A percentile compares a stretch with the other conserved stretches of the same genome.
Evolutionary conservation across 2,797 vertebrate genomes (phyloP).

Genomic region (Gallinago nigripennis): DNA sequence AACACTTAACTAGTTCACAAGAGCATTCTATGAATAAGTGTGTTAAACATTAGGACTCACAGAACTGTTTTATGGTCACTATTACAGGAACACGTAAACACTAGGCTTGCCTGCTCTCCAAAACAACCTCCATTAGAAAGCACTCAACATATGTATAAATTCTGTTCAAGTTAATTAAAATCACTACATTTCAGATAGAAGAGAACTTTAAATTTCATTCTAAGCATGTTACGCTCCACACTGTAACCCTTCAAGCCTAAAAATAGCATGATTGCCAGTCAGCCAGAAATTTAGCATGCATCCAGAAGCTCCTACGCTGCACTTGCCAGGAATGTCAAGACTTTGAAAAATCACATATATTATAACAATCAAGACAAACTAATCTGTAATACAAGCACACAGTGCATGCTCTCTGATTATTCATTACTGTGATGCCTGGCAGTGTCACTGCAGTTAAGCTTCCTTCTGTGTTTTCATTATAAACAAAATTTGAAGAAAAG

Average conservation of each 20-base stretch:
- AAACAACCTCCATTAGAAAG: not conserved
- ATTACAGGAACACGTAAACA: not conserved
- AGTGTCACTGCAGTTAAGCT: not conserved
- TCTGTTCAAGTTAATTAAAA: not conserved
- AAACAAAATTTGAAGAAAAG: not conserved
- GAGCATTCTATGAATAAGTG: not conserved
- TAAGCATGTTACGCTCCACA: not conserved
- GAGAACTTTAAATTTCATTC: not conserved
- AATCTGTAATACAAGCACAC: slow-evolving; percentile 26
- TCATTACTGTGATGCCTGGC: not conserved
- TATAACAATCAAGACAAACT: slow-evolving; percentile 39
- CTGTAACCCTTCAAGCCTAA: slow-evolving; percentile 22
- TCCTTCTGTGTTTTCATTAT: not conserved
- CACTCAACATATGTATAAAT: not conserved
- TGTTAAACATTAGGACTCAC: not conserved
- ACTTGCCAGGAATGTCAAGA: slow-evolving; percentile 58
- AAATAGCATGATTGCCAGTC: slow-evolving; percentile 10
- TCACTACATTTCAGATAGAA: not conserved
- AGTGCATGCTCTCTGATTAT: not conserved
- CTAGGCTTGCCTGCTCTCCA: not conserved
- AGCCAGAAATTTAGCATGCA: slow-evolving; percentile 26
- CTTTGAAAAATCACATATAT: slow-evolving; percentile 42
- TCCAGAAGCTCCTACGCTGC: slow-evolving; percentile 42
- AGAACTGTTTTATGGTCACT: not conserved
- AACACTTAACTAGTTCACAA: not conserved